Conservation (phyloP, 2,113 vertebrate genomes). For the Hypomesus transpacificus region DNA sequence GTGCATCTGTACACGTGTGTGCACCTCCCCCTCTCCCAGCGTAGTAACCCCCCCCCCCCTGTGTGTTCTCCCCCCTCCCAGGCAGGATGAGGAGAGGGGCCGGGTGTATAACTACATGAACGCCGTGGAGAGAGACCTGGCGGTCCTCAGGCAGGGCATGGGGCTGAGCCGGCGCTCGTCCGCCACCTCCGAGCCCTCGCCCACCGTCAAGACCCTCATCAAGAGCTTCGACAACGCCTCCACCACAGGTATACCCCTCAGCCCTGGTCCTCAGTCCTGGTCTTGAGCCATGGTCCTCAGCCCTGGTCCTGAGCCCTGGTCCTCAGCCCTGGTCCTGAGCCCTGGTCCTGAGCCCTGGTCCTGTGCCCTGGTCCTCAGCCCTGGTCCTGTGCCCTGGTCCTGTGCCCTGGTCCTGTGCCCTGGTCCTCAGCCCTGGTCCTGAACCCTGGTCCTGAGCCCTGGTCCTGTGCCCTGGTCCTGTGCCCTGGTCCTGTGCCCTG, state of each 20-base stretch:
- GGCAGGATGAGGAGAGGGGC: constrained; percentile 84
- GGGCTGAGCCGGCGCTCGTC: constrained; percentile 80
- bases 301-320: not conserved
- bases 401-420: too few species aligned
- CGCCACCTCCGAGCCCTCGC: constrained; percentile 82
- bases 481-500: too few species aligned
- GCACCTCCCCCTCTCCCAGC: not conserved
- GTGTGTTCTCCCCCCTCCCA: constrained; percentile 27
- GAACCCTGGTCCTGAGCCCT: too few species aligned
- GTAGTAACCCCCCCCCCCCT: not conserved
- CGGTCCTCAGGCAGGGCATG: constrained; percentile 82
- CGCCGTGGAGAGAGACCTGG: constrained; percentile 81
- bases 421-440: not conserved
- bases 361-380: not conserved
- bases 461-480: not conserved
- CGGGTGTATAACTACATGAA: constrained; percentile 88
- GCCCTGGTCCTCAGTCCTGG: not conserved
- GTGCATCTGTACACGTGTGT: not conserved
- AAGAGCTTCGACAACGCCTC: constrained; percentile 85
- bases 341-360: too few species aligned
- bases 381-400: too few species aligned
- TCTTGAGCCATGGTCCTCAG: too few species aligned
- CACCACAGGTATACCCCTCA: constrained; percentile 71
- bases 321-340: too few species aligned
- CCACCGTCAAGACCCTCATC: constrained; percentile 87